Evolutionary conservation across 1,140 invertebrate species (phyloP), one percentile per base, ranked within the genome.

Genomic region (Magallana angulata): DNA sequence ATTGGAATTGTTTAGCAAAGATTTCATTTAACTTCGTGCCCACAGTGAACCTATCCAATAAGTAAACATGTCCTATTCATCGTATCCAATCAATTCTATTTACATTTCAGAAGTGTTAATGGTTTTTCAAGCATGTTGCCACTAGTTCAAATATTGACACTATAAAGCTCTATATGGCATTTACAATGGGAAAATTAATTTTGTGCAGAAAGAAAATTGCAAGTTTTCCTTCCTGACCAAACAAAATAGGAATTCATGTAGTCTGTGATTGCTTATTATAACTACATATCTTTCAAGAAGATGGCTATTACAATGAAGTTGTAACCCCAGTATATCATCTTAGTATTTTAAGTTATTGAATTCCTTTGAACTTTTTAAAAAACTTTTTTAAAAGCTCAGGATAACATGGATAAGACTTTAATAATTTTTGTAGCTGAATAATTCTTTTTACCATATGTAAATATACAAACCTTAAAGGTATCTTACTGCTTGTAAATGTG

Each of bases 131-230:
- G 68, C 11, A 76, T 76, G 68, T 76, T 30, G 60, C 60, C 16
- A 64, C 60, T 76, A 24, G 24, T 30, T 76, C 24, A 76, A 76
- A 76, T 76, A 76, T 76, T 76, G 68, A 76, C 24, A 76, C 68
- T 76, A 30, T 8, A 48, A 11, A 11, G 68, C 36, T 76, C 18
- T 24, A 48, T 48, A 48, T 48, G 36, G 36, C 1, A 48, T 48
- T 48, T 48, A 76, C 68, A 36, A 18, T 9, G 6, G 12, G 64
- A 76, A 76, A 76, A 76, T 76, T 36, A 36, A 76, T 76, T 76
- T 76, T 30, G 36, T 30, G 24, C 18, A 76, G 24, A 76, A 3
- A 12, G 68, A 76, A 76, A 76, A 76, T 76, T 30, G 36, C 36
- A 30, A 24, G 9, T 24, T 76, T 76, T 76, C 68, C 24, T 76